A percentile compares a stretch with the other conserved stretches of the same genome.
Conservation (phyloP, 2,113 vertebrate species). For the Melanerpes aurifrons region DNA sequence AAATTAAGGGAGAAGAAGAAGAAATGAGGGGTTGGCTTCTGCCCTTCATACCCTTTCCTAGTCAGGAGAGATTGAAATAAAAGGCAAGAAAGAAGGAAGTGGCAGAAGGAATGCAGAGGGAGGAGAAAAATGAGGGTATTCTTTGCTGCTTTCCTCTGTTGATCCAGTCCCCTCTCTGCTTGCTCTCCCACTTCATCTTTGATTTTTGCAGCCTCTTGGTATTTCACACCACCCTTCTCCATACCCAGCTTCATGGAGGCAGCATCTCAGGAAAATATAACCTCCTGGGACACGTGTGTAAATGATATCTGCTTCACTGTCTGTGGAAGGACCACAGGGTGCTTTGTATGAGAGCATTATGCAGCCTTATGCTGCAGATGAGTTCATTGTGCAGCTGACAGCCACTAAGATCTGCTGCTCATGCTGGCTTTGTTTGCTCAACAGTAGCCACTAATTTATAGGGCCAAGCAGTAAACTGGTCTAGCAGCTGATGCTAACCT, state of each 20-base stretch:
- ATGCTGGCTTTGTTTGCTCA: neutral
- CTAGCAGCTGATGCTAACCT: neutral
- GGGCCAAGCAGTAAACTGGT: neutral
- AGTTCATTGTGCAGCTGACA: neutral
- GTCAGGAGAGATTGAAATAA: neutral
- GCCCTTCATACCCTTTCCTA: neutral
- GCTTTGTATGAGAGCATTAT: neutral
- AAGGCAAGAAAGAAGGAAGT: neutral
- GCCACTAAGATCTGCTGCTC: neutral
- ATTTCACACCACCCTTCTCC: neutral
- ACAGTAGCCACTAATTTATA: neutral
- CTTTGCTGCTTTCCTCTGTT: neutral
- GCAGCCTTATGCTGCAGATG: neutral
- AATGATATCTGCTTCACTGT: neutral
- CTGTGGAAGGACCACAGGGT: neutral
- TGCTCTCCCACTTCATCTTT: neutral
- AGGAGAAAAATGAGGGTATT: neutral
- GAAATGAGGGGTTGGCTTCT: neutral
- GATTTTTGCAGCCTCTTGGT: neutral
- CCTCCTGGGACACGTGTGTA: neutral
- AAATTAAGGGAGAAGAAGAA: neutral
- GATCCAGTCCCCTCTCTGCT: neutral
- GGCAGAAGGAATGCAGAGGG: neutral
- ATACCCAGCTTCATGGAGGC: neutral
- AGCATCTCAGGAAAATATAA: neutral